These are phyloP conservation scores for Drosophila mayri DNA, from an alignment of 1,140 invertebrate species.

Conservation along the genomic window DNA sequence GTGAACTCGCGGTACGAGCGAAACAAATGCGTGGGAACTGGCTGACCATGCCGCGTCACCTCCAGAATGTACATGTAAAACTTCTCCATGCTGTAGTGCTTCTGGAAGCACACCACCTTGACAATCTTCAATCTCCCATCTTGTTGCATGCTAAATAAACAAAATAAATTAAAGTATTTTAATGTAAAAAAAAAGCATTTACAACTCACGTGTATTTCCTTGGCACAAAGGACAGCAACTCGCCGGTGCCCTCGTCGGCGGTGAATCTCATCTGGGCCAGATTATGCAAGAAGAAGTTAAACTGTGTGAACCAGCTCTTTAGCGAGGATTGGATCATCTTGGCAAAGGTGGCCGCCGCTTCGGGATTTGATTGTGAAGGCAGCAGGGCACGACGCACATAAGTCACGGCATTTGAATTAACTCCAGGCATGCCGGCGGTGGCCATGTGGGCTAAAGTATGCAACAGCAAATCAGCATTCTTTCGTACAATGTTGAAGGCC, in stretches of 20 bases:
- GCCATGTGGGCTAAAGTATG: slow-evolving; percentile 98
- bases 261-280: slow-evolving; percentile 96
- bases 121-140: slow-evolving; percentile 96
- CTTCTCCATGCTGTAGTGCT: slow-evolving; percentile 98
- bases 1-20: slow-evolving; percentile 98
- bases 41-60: slow-evolving; percentile 93
- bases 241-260: slow-evolving; percentile 92
- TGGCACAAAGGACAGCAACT: slow-evolving; percentile 96
- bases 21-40: slow-evolving; percentile 94
- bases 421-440: slow-evolving; percentile 96
- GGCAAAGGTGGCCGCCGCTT: slow-evolving; percentile 97
- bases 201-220: slow-evolving; percentile 94
- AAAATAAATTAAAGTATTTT: neutral
- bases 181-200: neutral
- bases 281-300: slow-evolving; percentile 99
- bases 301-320: slow-evolving; percentile 95
- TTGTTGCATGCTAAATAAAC: slow-evolving; percentile 90
- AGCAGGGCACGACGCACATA: slow-evolving; percentile 97
- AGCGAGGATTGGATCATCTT: slow-evolving; percentile 95
- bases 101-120: slow-evolving; percentile 95
- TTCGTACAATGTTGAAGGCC: slow-evolving; percentile 98
- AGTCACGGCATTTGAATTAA: slow-evolving; percentile 95
- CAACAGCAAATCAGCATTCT: slow-evolving; percentile 96
- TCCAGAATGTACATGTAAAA: slow-evolving; percentile 98
- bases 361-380: slow-evolving; percentile 95